Evolutionary conservation across 1,140 invertebrate genomes (phyloP).

Genomic region (Cydia strobilella): DNA sequence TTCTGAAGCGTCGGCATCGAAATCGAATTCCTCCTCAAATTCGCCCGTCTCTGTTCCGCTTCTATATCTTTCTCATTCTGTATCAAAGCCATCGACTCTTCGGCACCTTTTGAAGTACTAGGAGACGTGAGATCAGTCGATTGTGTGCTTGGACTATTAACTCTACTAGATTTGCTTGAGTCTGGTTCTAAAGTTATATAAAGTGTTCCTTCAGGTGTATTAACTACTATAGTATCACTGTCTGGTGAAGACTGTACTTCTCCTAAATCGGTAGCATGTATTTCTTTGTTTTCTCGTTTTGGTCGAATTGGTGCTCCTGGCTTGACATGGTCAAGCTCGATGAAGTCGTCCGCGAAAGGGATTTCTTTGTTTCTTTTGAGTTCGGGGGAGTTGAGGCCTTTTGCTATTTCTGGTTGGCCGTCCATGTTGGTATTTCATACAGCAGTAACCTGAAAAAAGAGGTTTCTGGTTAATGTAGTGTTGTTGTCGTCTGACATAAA

Average conservation of each 20-base stretch:
- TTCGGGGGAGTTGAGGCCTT: constrained; percentile 70
- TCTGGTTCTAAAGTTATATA: constrained; percentile 73
- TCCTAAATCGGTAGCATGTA: constrained; percentile 62
- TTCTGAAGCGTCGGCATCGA: constrained; percentile 76
- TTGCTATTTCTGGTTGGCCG: constrained; percentile 48
- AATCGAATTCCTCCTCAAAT: constrained; percentile 73
- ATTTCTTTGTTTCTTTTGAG: constrained; percentile 53
- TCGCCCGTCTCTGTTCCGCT: constrained; percentile 49
- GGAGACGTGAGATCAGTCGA: constrained; percentile 59
- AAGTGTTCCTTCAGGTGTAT: constrained; percentile 71
- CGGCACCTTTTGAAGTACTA: constrained; percentile 57
- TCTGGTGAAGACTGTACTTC: constrained; percentile 58
- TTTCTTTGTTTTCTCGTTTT: constrained; percentile 45
- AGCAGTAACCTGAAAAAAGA: constrained; percentile 52
- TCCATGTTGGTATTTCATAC: constrained; percentile 56
- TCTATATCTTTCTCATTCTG: constrained; percentile 50
- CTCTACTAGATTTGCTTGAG: constrained; percentile 52
- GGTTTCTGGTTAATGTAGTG: neutral
- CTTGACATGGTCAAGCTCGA: constrained; percentile 56
- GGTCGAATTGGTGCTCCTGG: constrained; percentile 53
- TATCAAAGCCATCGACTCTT: constrained; percentile 59
- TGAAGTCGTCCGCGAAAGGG: constrained; percentile 61
- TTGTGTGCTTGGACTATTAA: constrained; percentile 59
- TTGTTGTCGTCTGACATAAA: no score
- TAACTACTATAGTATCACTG: constrained; percentile 72